A percentile compares a stretch with the other conserved stretches of the same genome.
These are phyloP conservation scores for Nesoenas mayeri DNA, from an alignment of 2,113 vertebrate genomes.

Conservation along the genomic window DNA sequence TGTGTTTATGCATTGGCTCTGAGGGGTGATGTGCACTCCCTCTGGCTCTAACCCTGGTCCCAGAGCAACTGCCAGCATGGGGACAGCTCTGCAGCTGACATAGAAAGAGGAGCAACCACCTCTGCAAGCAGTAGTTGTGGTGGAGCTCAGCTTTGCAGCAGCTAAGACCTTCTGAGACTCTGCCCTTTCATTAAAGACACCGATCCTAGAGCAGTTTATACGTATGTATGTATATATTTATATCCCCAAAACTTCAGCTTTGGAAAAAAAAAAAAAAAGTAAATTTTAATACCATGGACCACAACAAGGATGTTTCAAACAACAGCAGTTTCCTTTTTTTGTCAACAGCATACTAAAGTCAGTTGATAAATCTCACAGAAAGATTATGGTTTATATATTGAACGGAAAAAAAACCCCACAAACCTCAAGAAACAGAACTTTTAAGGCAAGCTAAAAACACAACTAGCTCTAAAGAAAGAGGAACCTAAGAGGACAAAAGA, in stretches of 20 bases:
- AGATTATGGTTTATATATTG: background rate
- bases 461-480: slow-evolving; percentile 45
- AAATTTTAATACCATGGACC: background rate
- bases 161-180: background rate
- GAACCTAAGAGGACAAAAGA: slow-evolving; percentile 10
- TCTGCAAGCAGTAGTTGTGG: background rate
- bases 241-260: background rate
- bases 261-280: background rate
- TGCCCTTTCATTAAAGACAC: background rate
- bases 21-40: background rate
- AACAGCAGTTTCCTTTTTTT: background rate
- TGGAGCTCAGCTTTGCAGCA: background rate
- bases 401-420: background rate
- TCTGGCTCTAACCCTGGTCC: background rate
- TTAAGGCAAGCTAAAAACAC: background rate
- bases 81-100: background rate
- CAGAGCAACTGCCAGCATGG: background rate
- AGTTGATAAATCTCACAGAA: background rate
- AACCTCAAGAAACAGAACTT: background rate
- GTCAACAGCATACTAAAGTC: background rate
- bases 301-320: background rate
- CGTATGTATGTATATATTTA: background rate
- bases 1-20: rapidly evolving
- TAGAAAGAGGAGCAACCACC: background rate
- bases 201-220: background rate